Evolutionary conservation across 2,113 vertebrate genomes (phyloP), one percentile per base, ranked within the genome.

Genomic region (Telmatochromis sp.): DNA sequence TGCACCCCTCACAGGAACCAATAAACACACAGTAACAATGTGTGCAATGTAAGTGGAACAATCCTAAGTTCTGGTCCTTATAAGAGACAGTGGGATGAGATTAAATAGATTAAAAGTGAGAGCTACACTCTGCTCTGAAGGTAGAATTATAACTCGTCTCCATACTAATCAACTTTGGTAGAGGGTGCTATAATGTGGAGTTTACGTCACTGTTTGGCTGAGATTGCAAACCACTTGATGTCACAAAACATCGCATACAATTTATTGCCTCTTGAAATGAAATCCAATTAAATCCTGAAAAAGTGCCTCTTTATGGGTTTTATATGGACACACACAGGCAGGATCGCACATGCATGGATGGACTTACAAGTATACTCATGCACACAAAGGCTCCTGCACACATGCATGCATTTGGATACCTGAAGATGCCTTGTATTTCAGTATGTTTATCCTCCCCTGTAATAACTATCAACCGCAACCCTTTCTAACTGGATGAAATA

Each of bases 401-500:
- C 21, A 47, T 37, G 60, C 42, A 89, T 5, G 40, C 53, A 82
- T 28, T 58, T n/a, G 10, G 78, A 26, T 26, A 79, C 19, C 53
- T 80, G 28, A 84, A 65, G 47, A 79, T 63, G 7, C 49, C 23
- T 37, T 31, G 21, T 54, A 49, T 54, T 78, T 86, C 4, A 55
- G 21, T 79, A 10, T 81, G 68, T 40, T 53, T 47, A 19, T 65
- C 47, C 70, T 65, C 60, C 42, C 92, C 80, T 47, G 82, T 90
- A 93, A 89, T 95, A 94, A 90, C 73, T 92, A 79, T 55, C 73
- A 63, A 88, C 35, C 75, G 53, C 81, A 87, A 63, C 58, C 31
- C 37, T 83, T 96, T 97, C 95, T 95, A 95, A 97, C 96, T 95
- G 92, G 92, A 89, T 93, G 81, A 95, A 94, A 97, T 96, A 93